Evolutionary conservation across 1,140 invertebrate species (phyloP), one percentile per base, ranked within the genome.

Genomic region (Wiebesia pumilae): DNA sequence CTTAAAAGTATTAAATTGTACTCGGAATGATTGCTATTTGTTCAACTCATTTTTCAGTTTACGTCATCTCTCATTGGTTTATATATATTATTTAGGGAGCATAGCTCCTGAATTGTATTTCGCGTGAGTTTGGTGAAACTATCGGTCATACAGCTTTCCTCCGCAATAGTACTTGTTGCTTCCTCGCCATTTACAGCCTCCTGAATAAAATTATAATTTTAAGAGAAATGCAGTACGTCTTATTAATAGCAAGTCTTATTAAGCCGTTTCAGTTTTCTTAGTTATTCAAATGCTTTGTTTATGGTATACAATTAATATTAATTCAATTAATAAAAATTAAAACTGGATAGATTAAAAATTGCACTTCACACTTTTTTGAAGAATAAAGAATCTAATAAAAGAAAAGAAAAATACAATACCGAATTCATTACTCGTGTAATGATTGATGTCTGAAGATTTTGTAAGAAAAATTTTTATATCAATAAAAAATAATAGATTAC

Each of bases 61-160:
- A 89, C 82, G 78, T 89, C 88, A 73, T 90, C 88, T 51, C 88
- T 88, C 24, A 83, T 84, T 30, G 90, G 80, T 88, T 91, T 92
- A 82, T 91, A 92, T 84, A 92, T 90, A 83, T 90, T 90, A 85
- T 93, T 94, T 33, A 93, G 84, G 69, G 89, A 90, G 81, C 90
- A 92, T 9, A 94, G 88, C 81, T 93, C 93, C 83, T 93, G 90
- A 79, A 91, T 90, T 47, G 91, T 91, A 12, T 87, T 92, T 73
- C 91, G 93, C 0, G 94, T 93, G 33, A 95, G 86, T 81, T 92
- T 91, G 14, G 93, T 94, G 78, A 95, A 94, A 90, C 94, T 95
- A 71, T 95, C 94, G 6, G 92, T 94, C 93, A 94, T 94, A 84
- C 91, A 94, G 47, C 62, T 35, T 38, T 89, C 88, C 12, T 88